Evolutionary conservation across 2,797 vertebrate genomes (phyloP), one percentile per base, ranked within the genome.

Genomic region (Jordanella pulchra): DNA sequence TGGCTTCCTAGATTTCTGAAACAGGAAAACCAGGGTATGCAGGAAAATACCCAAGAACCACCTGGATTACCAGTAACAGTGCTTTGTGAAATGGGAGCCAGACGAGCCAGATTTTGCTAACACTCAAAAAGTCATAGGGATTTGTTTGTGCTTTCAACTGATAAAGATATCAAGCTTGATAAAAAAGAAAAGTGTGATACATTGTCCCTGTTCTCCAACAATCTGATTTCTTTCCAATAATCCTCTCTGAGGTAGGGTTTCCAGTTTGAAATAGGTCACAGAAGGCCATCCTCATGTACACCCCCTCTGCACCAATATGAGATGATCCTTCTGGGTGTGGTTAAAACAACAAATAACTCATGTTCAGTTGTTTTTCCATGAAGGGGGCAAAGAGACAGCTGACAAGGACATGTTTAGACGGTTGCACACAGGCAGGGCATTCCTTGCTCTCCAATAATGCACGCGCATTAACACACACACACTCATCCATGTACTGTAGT

Each of bases 331-430:
- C 77, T 80, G 86, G 86, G 88, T 64, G 82, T 12, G 76, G 86
- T 82, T 75, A 86, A 84, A 84, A 88, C 86, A 81, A 77, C 80
- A 86, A 91, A 93, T 87, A 92, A 88, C 90, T 93, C 90, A 81
- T 80, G 80, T 77, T 78, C 75, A 92, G 90, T 90, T 89, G 90
- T 92, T 86, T 89, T 71, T 90, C 81, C 72, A 61, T 56, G 78
- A 89, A 85, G 87, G 86, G 85, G 88, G 81, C 84, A 88, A 85
- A 81, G 89, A 76, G 87, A 88, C 95, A 96, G 95, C 94, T 96
- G 96, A 95, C 68, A 84, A 81, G 73, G 90, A 66, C 91, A 27
- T 93, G 93, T 94, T 93, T 90, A 79, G 90, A 92, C 95, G 91
- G 92, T 93, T 92, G 88, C 75, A 76, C 69, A 74, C 42, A 66